Evolutionary conservation across 1,140 invertebrate species (phyloP).

Genomic region (Dryas iulia): DNA sequence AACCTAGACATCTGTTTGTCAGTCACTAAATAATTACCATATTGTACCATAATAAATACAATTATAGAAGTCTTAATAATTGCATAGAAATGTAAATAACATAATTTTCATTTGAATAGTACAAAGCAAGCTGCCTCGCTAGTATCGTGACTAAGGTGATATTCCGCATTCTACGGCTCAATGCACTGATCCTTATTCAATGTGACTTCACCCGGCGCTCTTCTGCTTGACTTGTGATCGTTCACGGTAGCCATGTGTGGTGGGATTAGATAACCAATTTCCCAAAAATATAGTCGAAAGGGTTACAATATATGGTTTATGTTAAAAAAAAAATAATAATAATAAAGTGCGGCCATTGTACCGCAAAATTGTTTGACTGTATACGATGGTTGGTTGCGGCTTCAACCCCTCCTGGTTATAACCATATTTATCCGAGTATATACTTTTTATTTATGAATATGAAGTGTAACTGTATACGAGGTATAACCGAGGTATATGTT

Average conservation of each 20-base stretch:
- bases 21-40: not conserved
- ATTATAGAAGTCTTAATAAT: not conserved
- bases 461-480: too few relatives aligned
- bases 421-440: too few relatives aligned
- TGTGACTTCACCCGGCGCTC: conserved; percentile 1
- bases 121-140: conserved; percentile 6
- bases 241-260: not conserved
- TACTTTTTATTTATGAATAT: too few relatives aligned
- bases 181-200: conserved; percentile 23
- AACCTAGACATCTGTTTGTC: too few relatives aligned
- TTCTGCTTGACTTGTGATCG: conserved; percentile 13
- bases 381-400: too few relatives aligned
- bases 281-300: not conserved
- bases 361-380: too few relatives aligned
- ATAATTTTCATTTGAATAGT: conserved; percentile 18
- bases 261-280: not conserved
- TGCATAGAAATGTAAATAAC: conserved; percentile 22
- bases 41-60: not conserved
- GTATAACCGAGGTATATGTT: too few relatives aligned
- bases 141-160: conserved; percentile 12
- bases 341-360: too few relatives aligned
- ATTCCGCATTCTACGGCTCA: conserved; percentile 27
- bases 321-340: too few relatives aligned
- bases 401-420: too few relatives aligned
- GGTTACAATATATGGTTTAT: too few relatives aligned